phyloP scores from a whole-genome alignment of 2,888 invertebrate species.

The Lithosia quadra region DNA sequence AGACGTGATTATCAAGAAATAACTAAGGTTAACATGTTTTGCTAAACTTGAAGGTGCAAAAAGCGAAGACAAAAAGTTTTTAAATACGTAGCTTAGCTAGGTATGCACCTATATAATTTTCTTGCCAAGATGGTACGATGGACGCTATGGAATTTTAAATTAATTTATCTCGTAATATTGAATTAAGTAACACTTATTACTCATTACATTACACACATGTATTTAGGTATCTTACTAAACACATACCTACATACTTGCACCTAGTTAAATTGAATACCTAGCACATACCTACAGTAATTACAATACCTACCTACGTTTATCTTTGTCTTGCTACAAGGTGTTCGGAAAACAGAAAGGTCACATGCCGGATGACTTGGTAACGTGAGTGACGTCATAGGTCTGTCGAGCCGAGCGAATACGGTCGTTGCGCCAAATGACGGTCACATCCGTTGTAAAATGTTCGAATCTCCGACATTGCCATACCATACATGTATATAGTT shows the following conservation, averaged over 20 bases:
- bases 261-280: neutral
- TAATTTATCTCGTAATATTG: too few relatives aligned
- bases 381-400: constrained; percentile 48
- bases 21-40: neutral
- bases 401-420: constrained; percentile 45
- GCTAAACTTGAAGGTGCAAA: neutral
- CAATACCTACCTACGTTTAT: constrained; percentile 1
- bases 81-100: too few relatives aligned
- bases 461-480: constrained; percentile 37
- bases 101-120: too few relatives aligned
- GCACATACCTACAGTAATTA: neutral
- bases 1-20: constrained; percentile 23
- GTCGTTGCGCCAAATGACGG: constrained; percentile 55
- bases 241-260: neutral
- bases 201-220: too few relatives aligned
- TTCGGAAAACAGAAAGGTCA: constrained; percentile 53
- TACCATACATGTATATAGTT: constrained; percentile 18
- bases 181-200: too few relatives aligned
- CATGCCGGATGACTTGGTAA: constrained; percentile 40
- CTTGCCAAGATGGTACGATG: too few relatives aligned
- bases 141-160: neutral
- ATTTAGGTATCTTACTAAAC: too few relatives aligned
- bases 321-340: constrained; percentile 35
- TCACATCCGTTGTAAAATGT: constrained; percentile 55
- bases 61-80: neutral